Evolutionary conservation across 2,113 vertebrate genomes (phyloP).

Genomic region (Pluvialis apricaria): DNA sequence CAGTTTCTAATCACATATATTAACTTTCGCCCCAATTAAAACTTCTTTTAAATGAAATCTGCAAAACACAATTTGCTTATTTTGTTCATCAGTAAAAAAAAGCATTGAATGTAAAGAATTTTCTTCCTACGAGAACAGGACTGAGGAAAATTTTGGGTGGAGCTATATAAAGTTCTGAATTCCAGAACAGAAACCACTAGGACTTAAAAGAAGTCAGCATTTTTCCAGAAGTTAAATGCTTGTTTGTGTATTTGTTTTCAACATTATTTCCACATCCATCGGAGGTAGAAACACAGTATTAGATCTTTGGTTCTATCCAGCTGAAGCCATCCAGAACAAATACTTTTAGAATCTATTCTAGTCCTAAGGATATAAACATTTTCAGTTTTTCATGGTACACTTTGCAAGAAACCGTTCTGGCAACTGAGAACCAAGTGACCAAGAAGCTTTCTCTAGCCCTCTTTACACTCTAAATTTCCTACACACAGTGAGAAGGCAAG

Average conservation of each 20-base stretch:
- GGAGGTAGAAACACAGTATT: neutral
- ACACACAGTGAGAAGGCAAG: neutral
- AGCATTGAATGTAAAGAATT: neutral
- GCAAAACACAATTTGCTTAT: neutral
- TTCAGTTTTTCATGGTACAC: neutral
- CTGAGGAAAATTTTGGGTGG: neutral
- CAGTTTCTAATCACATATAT: neutral
- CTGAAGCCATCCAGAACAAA: neutral
- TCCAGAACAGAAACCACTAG: neutral
- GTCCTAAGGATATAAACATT: neutral
- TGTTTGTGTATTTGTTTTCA: neutral
- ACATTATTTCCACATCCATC: neutral
- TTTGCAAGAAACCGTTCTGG: neutral
- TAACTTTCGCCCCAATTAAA: neutral
- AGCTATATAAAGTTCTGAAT: neutral
- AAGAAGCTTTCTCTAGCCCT: neutral
- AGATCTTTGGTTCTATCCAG: neutral
- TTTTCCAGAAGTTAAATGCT: neutral
- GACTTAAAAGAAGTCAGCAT: neutral
- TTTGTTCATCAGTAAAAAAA: neutral
- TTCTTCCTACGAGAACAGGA: neutral
- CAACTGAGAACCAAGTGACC: neutral
- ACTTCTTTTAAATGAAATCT: slow-evolving; percentile 4
- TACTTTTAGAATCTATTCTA: neutral
- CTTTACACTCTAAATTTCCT: neutral